phyloP scores from a whole-genome alignment of 1,140 invertebrate genomes.

The Cryptotermes secundus region DNA sequence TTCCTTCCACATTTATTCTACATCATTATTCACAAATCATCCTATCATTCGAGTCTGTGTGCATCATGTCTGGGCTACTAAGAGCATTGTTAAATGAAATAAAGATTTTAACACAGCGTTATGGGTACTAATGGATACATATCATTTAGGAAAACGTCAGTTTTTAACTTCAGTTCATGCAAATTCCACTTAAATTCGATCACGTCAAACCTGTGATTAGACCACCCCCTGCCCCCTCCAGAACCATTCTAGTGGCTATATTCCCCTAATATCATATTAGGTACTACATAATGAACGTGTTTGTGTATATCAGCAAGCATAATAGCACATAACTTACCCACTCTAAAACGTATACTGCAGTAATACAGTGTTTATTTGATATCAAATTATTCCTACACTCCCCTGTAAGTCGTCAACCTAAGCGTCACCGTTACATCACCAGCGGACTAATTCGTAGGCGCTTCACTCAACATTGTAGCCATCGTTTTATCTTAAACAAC shows the following conservation, averaged over 20 bases:
- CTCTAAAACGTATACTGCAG: background rate
- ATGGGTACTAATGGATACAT: too few relatives aligned
- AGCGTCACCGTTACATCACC: constrained; percentile 39
- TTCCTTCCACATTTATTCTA: too few relatives aligned
- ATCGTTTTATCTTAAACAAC: background rate
- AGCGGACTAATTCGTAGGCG: constrained; percentile 36
- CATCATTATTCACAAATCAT: too few relatives aligned
- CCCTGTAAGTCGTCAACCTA: constrained; percentile 38
- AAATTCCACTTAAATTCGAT: too few relatives aligned
- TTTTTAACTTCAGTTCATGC: too few relatives aligned
- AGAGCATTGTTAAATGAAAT: too few relatives aligned
- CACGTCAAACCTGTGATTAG: too few relatives aligned
- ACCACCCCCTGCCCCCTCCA: background rate
- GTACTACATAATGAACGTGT: background rate
- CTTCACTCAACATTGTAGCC: background rate
- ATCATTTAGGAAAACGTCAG: too few relatives aligned
- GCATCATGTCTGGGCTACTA: too few relatives aligned
- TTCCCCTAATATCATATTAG: background rate
- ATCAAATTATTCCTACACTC: constrained; percentile 27
- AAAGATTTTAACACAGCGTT: too few relatives aligned
- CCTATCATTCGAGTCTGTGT: too few relatives aligned
- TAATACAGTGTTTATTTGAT: background rate
- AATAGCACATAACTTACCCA: constrained; percentile 24
- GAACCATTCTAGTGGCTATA: background rate
- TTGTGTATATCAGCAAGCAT: constrained; percentile 19